Base-by-base conservation (phyloP, 2,888 invertebrate species). In the Fragum sueziense region DNA sequence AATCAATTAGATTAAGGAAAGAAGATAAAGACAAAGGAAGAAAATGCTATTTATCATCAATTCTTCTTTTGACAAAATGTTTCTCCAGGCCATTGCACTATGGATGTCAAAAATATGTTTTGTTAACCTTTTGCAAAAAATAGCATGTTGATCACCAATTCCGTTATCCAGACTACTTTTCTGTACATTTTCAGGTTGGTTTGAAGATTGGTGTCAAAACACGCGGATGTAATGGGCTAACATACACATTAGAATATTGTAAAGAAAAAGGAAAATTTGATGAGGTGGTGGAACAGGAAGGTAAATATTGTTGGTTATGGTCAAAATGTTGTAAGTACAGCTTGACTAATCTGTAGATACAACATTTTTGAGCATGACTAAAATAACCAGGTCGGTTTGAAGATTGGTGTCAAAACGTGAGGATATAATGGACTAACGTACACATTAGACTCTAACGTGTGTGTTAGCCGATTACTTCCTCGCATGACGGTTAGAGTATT, bases 351-450 rank as follows among this genome's bases (percentile, higher is more conserved):
- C 54, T 25, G 25, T 54, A 54, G 20, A 11, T 37, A 37, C n/a
- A n/a, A n/a, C n/a, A n/a, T n/a, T n/a, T n/a, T n/a, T n/a, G n/a
- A n/a, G n/a, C n/a, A n/a, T n/a, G n/a, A n/a, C n/a, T n/a, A n/a
- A n/a, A n/a, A n/a, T n/a, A n/a, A n/a, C n/a, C 82, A 93, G 88
- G 83, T 97, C 90, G 99, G 97, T 2, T 94, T 99, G 52, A 97
- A 97, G 95, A 97, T 99, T 90, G 99, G 99, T 72, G 99, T 99
- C 2, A 95, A 97, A 80, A 98, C 99, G 93, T 95, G 99, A 90
- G 99, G 99, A 0, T 99, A 99, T 93, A 99, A 99, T 94, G 99
- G 99, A 14, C 94, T 99, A 37, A 98, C 99, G 73, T 99, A 99
- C 91, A 99, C 98, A 7, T 94, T 99, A 76, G 97, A 99, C 91